Evolutionary conservation across 2,797 vertebrate species (phyloP), one percentile per base, ranked within the genome.

Genomic region (Gymnodraco acuticeps): DNA sequence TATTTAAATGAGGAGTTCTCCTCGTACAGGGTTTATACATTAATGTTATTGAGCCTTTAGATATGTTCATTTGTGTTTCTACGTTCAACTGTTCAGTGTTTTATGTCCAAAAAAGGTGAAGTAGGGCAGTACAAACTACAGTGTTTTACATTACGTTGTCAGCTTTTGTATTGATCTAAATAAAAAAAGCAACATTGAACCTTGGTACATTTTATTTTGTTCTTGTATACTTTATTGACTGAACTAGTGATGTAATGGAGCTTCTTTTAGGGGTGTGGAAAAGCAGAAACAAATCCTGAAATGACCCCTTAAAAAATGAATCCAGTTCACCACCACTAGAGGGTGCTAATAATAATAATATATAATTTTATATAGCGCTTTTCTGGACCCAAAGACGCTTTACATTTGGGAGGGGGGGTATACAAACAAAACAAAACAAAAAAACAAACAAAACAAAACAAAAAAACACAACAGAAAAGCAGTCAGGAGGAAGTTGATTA

Each of bases 251-350:
- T 23, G 16, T 11, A 10, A 46, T 2, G 8, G 27, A 16, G 2
- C 41, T 60, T 55, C 0, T 12, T 58, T 23, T 4, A 31, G 19
- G 47, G 33, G 8, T 64, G 61, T 2, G 0, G 31, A 10, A n/a
- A 33, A 53, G 46, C 38, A 9, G 53, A 65, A 27, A 4, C 14
- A 48, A 38, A 3, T 51, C 33, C 38, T 42, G 63, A 64, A 59
- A 12, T 52, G 9, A 59, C 5, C 20, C 3, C 2, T 0, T 6
- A 1, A 45, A 3, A 51, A 5, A 41, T 8, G 1, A 27, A 27
- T 9, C 5, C 17, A 50, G 8, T n/a, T 41, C 10, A 31, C 31
- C 33, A 38, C 12, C 75, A 75, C 70, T 46, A 20, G 77, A 19
- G 61, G 46, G 79, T 15, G 20, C 3, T n/a, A n/a, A n/a, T n/a